Evolutionary conservation across 23 tunicate species (phyloP).

Genomic region (Halocynthia roretzi): DNA sequence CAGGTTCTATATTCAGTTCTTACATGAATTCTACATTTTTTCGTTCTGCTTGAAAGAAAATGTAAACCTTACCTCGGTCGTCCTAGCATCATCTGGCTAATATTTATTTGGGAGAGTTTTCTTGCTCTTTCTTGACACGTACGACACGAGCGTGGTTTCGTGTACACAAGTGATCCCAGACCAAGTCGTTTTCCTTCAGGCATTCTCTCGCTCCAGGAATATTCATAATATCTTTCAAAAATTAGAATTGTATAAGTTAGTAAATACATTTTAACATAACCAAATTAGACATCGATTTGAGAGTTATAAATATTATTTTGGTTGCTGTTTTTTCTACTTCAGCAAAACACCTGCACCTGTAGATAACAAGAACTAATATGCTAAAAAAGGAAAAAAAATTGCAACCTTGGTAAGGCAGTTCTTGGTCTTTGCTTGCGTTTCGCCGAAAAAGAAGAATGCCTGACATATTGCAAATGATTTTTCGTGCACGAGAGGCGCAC

Average conservation of each 20-base stretch:
- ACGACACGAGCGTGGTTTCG: constrained; percentile 18
- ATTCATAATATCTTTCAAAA: constrained; percentile 14
- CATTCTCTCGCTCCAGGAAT: constrained; percentile 23
- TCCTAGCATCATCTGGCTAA: constrained; percentile 1
- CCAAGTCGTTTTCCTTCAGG: constrained; percentile 14
- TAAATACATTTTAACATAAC: not conserved
- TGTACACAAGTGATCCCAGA: constrained; percentile 12
- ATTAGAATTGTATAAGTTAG: not conserved
- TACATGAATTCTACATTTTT: not conserved
- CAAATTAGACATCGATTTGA: not conserved
- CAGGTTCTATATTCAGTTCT: no score
- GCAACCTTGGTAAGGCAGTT: constrained; percentile 13
- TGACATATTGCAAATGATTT: constrained; percentile 22
- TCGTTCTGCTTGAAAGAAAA: not conserved
- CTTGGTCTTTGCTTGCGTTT: constrained; percentile 1
- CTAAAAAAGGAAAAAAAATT: not conserved
- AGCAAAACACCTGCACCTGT: not conserved
- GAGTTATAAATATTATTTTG: not conserved
- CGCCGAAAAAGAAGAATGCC: not conserved
- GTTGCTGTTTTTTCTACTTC: not conserved
- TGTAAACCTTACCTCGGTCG: constrained; percentile 20
- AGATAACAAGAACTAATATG: no score
- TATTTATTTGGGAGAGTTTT: not conserved
- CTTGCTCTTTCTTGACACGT: constrained; percentile 11
- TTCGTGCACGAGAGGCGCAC: constrained; percentile 19